Base-by-base conservation (phyloP, 1,140 invertebrate genomes). In the Drosophila azteca region DNA sequence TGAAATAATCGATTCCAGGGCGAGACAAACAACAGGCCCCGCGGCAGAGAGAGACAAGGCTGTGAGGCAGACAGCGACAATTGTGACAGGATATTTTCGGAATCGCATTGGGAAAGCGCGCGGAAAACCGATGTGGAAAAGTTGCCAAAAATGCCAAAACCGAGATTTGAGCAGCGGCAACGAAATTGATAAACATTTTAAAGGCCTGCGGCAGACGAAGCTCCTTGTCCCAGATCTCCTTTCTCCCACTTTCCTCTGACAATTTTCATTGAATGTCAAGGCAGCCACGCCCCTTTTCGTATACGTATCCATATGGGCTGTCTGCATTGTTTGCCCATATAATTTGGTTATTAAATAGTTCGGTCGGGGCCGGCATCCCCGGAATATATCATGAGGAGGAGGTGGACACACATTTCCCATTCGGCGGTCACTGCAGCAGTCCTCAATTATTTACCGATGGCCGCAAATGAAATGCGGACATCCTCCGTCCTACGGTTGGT, bases 391-490 rank as follows among this genome's bases (percentile, higher is more conserved):
- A 66, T 24, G 41, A 5, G 43, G 50, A 7, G 43, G 50, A 6
- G 6, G n/a, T 2, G 9, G 24, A 20, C 11, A 45, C 20, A 11
- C 41, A 67, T 31, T 44, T 24, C 50, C 22, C 24, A 45, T 60
- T 65, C 22, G 48, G 51, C 15, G 70, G 61, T 50, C 20, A 26
- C 17, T 74, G 71, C 68, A 13, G 46, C 51, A 48, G n/a, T 7
- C 39, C 50, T 62, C 55, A 75, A 76, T 75, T 76, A 76, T 76
- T 76, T 76, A 68, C 63, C 71, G 24, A 41, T 60, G 50, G 8
- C 71, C 73, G 7, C 71, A 68, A 76, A 67, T 75, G 50, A 57
- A 74, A 57, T 60, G 70, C 22, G 2, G 17, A 7, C 2, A 22
- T 11, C 9, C 20, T 11, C 26, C 15, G 7, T 48, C 48, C 15